phyloP scores from a whole-genome alignment of 2,113 vertebrate genomes.

The Oreochromis tanganicae region DNA sequence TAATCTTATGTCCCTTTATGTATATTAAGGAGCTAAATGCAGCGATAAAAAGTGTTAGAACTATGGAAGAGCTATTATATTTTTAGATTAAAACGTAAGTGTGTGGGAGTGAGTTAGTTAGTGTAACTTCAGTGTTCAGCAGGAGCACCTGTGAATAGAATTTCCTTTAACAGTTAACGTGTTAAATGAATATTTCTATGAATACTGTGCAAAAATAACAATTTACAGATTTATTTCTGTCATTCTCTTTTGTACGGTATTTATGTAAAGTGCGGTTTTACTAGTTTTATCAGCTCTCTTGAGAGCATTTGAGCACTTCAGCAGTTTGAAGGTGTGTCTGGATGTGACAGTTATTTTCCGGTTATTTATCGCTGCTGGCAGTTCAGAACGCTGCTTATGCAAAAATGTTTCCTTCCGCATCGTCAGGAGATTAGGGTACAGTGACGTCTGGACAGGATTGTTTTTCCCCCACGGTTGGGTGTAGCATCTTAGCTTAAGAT shows the following conservation, averaged over 20 bases:
- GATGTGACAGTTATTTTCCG: background rate
- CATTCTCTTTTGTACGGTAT: background rate
- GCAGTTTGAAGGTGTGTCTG: background rate
- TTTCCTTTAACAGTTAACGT: background rate
- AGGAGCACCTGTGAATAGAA: background rate
- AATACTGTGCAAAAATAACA: background rate
- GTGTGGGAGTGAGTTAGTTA: background rate
- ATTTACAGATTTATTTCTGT: background rate
- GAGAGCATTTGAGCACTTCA: background rate
- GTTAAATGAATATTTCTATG: background rate
- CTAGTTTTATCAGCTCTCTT: background rate
- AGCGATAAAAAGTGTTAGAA: background rate
- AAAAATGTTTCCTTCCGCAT: background rate
- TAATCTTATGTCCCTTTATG: background rate
- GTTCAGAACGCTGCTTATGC: background rate
- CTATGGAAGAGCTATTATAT: background rate
- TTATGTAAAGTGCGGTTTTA: background rate
- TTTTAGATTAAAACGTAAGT: background rate
- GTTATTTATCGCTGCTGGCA: background rate
- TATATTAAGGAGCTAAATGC: background rate
- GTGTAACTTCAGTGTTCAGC: background rate
- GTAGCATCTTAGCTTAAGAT: background rate
- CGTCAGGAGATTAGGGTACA: background rate
- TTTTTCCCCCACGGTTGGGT: background rate
- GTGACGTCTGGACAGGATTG: background rate